Evolutionary conservation across 2,888 invertebrate genomes (phyloP), one percentile per base, ranked within the genome.

Genomic region (Listrodromus nycthemerus): DNA sequence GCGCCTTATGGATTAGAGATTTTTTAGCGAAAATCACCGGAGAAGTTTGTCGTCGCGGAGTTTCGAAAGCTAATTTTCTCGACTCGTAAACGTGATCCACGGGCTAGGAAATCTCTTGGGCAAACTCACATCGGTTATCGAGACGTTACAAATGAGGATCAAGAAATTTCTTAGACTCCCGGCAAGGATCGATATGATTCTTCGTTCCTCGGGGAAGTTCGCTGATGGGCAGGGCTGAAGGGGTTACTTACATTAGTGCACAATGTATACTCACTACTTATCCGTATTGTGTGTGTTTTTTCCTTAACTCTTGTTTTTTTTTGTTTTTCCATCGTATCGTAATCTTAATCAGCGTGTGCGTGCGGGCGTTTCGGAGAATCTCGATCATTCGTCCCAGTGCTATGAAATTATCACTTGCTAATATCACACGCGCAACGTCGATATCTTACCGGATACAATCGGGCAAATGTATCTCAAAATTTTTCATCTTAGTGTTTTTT

Each of bases 351-450:
- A 84, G 82, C 82, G 77, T 86, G 84, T 84, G 84, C 86, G 84
- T 83, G 86, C 83, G 66, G 58, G 80, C 82, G 69, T 77, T 66
- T 73, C 74, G 80, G 80, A 82, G 75, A 85, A 65, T 74, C 50
- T 48, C 58, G 45, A 71, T 19, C 58, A 58, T 27, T 58, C 58
- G 58, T 81, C 58, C n/a, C 80, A 48, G 45, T 77, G 78, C 74
- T 74, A 50, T 70, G 67, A 86, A 85, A 88, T 71, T 89, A 86
- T 86, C 87, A 86, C 82, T 89, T 86, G 82, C 85, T 88, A 88
- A 85, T 89, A 90, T 90, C 90, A 90, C 90, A 90, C 88, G 82
- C 85, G 85, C 80, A 82, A 82, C 76, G 67, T 74, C 52, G 70
- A 73, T 77, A 73, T 80, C 65, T 66, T 67, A 65, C 76, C 52